These are phyloP conservation scores for Trididemnum nubilum DNA, from an alignment of 23 tunicate species.

Conservation along the genomic window DNA sequence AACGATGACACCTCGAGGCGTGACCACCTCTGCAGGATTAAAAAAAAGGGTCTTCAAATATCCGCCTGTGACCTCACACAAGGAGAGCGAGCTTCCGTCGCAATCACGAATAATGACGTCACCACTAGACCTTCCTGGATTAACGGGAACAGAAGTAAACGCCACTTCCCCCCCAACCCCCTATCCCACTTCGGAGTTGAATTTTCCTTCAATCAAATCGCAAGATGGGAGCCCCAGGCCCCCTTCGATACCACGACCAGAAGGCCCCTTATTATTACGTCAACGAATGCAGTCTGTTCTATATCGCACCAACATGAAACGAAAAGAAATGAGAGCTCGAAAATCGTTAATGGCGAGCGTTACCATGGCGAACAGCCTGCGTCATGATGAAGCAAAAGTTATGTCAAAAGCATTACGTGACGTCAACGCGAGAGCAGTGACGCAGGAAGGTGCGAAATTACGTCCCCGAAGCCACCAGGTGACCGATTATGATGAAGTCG, in stretches of 20 bases:
- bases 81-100: background rate
- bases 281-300: conserved; percentile 7
- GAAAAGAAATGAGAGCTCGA: background rate
- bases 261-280: conserved; percentile 5
- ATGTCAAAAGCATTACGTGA: background rate
- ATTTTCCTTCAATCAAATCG: background rate
- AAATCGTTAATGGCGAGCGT: background rate
- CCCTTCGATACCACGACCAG: conserved; percentile 5
- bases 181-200: background rate
- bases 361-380: conserved; percentile 36
- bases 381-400: conserved; percentile 7
- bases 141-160: background rate
- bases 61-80: background rate
- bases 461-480: conserved; percentile 15
- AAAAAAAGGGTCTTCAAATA: conserved; percentile 8
- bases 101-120: conserved; percentile 1
- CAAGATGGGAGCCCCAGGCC: conserved; percentile 21
- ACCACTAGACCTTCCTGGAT: background rate
- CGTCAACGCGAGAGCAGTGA: background rate
- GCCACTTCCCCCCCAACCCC: background rate
- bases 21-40: background rate
- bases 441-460: background rate
- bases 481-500: too few relatives aligned
- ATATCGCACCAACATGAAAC: background rate
- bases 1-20: conserved; percentile 2